Evolutionary conservation across 1,140 invertebrate genomes (phyloP), one percentile per base, ranked within the genome.

Genomic region (Neelides sp.): DNA sequence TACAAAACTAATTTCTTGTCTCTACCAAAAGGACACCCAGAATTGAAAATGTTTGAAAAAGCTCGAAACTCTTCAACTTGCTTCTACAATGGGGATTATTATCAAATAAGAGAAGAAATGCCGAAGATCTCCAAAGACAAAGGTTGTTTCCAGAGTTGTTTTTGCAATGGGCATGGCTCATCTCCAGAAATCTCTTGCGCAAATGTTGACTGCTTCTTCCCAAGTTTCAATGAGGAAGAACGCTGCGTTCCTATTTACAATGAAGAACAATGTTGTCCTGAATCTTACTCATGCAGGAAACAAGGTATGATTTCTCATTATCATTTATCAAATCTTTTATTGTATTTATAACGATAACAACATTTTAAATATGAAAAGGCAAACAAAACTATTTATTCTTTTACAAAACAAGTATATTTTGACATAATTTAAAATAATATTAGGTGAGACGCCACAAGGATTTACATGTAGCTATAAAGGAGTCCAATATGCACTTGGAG

Each of bases 401-500:
- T 17, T 15, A 26, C 42, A 8, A 13, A 42, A 28, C 23, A 17
- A 24, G 26, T 15, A 39, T 48, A 4, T 20, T 12, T 28, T 23
- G 12, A 22, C 4, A 37, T 24, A 48, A 7, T 10, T 8, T 4
- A 10, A 4, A 34, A 19, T 19, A 20, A 17, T 32, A 41, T 10
- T 40, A 36, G 17, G 23, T 50, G 34, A 23, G 17, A n/a, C 13
- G 15, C 17, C 20, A 13, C 23, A 50, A 3, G 36, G 28, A 34
- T 50, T 53, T 19, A 55, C 53, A 48, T 75, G 73, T 49, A 66
- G 66, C 34, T 65, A 69, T 3, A 69, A 69, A 35, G 69, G 68
- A 1, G 63, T 68, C 48, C 64, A 62, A 2, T 74, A 73, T 53
- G 62, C 62, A 30, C 69, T 72, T 51, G 72, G 71, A 0, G 64